Base-by-base conservation (phyloP, 2,888 invertebrate genomes). In the Mesochorus sp. region DNA sequence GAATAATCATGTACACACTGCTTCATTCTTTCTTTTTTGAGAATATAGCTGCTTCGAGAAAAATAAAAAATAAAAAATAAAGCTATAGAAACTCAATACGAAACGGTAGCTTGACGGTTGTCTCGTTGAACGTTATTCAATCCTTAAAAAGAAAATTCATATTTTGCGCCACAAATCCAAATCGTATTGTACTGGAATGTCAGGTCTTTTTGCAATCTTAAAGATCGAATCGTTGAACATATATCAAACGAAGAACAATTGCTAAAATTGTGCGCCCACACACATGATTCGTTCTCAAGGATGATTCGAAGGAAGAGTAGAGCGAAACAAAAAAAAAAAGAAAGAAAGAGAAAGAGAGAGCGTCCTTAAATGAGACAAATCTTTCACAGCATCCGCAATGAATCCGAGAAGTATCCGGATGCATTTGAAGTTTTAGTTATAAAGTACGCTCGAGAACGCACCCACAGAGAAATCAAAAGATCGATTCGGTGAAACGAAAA, bases 181-280 rank as follows among this genome's bases (percentile, higher is more conserved):
- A 61, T 42, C 42, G 64, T 44, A 71, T 70, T 79, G 73, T 70
- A 70, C 73, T 74, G 78, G 78, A 79, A 79, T 79, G 78, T 79
- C 59, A 66, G 24, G 57, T 71, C 17, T 44, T n/a, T n/a, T n/a
- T 28, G 64, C 70, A 39, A 71, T 64, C 26, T 64, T 66, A 59
- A 17, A 49, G 42, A 55, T 62, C 68, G 31, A 19, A 66, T 70
- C 24, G 42, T 64, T 51, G 34, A 12, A 26, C 37, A 6, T 34
- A 8, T 47, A 21, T 53, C 62, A 53, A 42, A 49, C 21, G 51
- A 39, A 31, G 24, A 42, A 34, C 70, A 55, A 47, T 66, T 26
- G 39, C 12, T 55, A 67, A 55, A 67, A 78, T 70, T 59, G 70
- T 74, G 70, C 73, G 37, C 14, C 31, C 3, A n/a, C n/a, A n/a